Conservation (phyloP, 2,797 vertebrate species). For the Erethizon dorsatum region DNA sequence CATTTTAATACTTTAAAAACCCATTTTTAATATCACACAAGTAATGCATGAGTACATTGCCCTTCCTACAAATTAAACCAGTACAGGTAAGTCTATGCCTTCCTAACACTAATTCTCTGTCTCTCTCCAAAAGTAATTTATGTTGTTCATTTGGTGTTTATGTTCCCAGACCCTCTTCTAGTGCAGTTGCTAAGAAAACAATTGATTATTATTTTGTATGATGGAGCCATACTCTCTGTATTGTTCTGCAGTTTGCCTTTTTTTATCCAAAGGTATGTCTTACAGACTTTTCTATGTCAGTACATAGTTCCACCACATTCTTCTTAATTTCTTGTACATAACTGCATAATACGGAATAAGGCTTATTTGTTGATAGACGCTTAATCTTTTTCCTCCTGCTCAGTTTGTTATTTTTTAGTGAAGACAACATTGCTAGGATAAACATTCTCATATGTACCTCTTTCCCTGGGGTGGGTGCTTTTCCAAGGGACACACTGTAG, state of each 20-base stretch:
- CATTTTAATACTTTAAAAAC: conserved; percentile 45
- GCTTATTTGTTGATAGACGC: background rate
- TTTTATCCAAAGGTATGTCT: background rate
- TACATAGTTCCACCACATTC: background rate
- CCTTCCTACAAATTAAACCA: conserved; percentile 14
- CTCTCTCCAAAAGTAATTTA: conserved; percentile 8
- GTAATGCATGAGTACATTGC: background rate
- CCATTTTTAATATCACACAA: background rate
- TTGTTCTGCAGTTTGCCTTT: background rate
- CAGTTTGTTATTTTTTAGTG: background rate
- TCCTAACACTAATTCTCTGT: background rate
- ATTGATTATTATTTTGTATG: background rate
- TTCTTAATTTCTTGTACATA: conserved; percentile 26
- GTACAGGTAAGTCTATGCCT: background rate
- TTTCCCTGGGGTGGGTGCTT: background rate
- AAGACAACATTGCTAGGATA: too few species aligned
- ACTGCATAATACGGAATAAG: background rate
- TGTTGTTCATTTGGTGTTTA: background rate
- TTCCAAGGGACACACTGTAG: background rate
- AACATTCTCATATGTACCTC: background rate
- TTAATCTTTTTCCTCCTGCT: background rate
- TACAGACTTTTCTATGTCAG: background rate
- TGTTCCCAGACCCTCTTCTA: background rate
- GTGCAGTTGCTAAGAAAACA: conserved; percentile 53
- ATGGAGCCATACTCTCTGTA: background rate